Percentiles rank a stretch among this genome's conserved stretches.
phyloP scores from a whole-genome alignment of 2,797 vertebrate genomes.

The Ibycter americanus region DNA sequence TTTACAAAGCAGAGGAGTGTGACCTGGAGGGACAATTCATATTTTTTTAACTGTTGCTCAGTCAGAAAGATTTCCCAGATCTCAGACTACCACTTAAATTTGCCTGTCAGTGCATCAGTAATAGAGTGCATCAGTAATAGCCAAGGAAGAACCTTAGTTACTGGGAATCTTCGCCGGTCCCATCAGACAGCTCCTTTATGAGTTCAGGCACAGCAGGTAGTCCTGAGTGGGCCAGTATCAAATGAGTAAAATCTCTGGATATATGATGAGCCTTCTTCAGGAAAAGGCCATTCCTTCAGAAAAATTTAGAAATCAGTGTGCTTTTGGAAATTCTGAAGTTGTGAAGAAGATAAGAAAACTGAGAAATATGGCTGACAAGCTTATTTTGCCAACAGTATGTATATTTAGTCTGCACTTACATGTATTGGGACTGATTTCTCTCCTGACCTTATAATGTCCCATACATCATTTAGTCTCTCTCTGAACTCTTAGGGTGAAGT shows the following conservation, averaged over 20 bases:
- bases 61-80: neutral
- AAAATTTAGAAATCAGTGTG: neutral
- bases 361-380: neutral
- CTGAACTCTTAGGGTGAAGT: neutral
- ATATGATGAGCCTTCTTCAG: neutral
- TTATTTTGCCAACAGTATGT: neutral
- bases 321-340: neutral
- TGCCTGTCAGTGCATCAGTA: neutral
- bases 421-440: neutral
- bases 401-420: neutral
- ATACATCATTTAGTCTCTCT: neutral
- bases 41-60: neutral
- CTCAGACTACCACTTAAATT: neutral
- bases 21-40: neutral
- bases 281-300: neutral
- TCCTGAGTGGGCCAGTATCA: neutral
- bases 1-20: neutral
- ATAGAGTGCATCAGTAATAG: neutral
- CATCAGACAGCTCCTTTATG: neutral
- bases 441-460: neutral
- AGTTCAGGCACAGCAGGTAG: neutral
- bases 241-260: neutral
- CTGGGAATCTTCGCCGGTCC: neutral
- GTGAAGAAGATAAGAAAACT: neutral
- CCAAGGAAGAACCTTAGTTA: neutral